Evolutionary conservation across 2,113 vertebrate species (phyloP).

Genomic region (Thunnus maccoyii): DNA sequence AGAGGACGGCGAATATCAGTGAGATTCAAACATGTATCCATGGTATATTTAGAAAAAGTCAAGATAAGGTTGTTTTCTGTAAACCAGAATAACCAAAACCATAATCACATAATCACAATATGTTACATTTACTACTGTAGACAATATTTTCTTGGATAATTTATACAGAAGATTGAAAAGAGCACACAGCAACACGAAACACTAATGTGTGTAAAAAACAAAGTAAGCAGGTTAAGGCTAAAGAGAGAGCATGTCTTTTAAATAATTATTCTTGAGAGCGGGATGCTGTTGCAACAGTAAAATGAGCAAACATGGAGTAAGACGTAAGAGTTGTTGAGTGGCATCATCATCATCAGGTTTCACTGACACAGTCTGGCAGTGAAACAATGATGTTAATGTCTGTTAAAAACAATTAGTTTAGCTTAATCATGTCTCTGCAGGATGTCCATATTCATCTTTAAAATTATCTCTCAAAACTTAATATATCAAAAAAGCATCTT

Average conservation of each 20-base stretch:
- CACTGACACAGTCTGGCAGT: neutral
- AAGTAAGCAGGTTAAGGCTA: neutral
- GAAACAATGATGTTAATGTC: too few species aligned
- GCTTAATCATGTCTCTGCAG: too few species aligned
- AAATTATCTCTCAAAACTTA: too few species aligned
- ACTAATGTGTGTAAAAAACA: neutral
- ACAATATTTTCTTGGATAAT: neutral
- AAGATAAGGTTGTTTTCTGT: neutral
- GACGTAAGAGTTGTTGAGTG: neutral
- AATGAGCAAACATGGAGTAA: neutral
- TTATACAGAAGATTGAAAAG: neutral
- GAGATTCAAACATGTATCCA: neutral
- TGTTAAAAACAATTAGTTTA: too few species aligned
- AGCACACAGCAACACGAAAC: neutral
- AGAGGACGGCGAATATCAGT: neutral
- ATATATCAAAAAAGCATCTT: too few species aligned
- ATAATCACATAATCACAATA: neutral
- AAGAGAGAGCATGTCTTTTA: neutral
- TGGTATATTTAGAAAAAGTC: neutral
- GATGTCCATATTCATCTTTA: too few species aligned
- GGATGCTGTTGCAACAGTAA: neutral
- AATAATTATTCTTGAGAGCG: constrained; percentile 10
- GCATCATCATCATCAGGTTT: neutral
- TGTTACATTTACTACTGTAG: neutral
- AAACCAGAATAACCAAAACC: neutral